These are phyloP conservation scores for Campaea margaritaria DNA, from an alignment of 2,888 invertebrate species.

Conservation along the genomic window DNA sequence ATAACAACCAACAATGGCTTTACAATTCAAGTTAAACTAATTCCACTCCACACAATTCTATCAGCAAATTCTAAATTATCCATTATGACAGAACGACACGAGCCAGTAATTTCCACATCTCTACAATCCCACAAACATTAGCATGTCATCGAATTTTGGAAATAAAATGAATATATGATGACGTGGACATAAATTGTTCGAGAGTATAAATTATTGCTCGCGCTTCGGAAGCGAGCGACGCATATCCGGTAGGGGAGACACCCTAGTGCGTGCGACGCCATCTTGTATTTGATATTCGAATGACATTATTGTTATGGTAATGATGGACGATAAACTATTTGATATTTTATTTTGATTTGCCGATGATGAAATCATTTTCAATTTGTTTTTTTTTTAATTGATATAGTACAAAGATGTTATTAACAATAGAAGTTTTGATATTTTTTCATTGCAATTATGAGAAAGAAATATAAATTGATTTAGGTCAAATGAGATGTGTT, in stretches of 20 bases:
- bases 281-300: constrained; percentile 70
- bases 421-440: too few relatives aligned
- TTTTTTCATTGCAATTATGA: too few relatives aligned
- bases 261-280: constrained; percentile 70
- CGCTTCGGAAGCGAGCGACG: constrained; percentile 70
- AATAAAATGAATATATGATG: constrained; percentile 71
- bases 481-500: too few relatives aligned
- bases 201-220: constrained; percentile 63
- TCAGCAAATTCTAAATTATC: constrained; percentile 28
- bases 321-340: constrained; percentile 35
- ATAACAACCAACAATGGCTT: constrained; percentile 5
- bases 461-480: too few relatives aligned
- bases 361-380: background rate
- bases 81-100: constrained; percentile 37
- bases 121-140: constrained; percentile 66
- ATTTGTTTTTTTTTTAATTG: background rate
- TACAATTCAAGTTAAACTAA: constrained; percentile 17
- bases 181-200: constrained; percentile 44
- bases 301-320: constrained; percentile 59
- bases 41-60: constrained; percentile 11
- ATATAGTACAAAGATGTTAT: too few relatives aligned
- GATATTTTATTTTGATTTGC: constrained; percentile 23
- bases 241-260: constrained; percentile 73
- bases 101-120: constrained; percentile 50
- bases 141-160: constrained; percentile 64